phyloP scores from a whole-genome alignment of 2,113 vertebrate species.

The Capricornis sumatraensis region DNA sequence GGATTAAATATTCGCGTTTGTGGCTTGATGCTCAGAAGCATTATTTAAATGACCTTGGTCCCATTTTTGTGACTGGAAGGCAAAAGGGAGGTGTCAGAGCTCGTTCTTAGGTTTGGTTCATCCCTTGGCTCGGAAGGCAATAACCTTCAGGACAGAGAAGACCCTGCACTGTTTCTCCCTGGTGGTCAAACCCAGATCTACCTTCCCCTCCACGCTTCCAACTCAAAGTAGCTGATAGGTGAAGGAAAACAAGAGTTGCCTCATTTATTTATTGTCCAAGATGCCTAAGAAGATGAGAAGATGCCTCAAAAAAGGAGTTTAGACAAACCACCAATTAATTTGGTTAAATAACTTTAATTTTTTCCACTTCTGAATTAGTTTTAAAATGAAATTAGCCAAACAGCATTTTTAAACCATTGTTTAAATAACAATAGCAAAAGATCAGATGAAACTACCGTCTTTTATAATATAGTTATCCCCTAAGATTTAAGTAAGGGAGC shows the following conservation, averaged over 20 bases:
- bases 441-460: not conserved
- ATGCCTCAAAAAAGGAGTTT: not conserved
- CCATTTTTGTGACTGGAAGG: not conserved
- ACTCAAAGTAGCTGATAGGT: not conserved
- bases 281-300: not conserved
- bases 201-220: not conserved
- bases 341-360: not conserved
- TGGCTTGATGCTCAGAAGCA: not conserved
- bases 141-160: not conserved
- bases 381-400: slow-evolving; percentile 13
- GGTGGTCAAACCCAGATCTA: not conserved
- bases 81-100: not conserved
- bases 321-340: not conserved
- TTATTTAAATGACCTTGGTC: not conserved
- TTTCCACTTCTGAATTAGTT: not conserved
- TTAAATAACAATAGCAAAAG: not conserved
- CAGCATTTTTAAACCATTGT: not conserved
- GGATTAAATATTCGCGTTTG: not conserved
- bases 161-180: not conserved
- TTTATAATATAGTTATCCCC: not conserved
- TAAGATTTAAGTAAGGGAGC: not conserved
- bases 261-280: not conserved
- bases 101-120: not conserved
- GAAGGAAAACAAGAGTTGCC: too few species aligned
- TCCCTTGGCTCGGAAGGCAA: not conserved